Conservation (phyloP, 2,797 vertebrate species). For the Apogon hyalosoma region DNA sequence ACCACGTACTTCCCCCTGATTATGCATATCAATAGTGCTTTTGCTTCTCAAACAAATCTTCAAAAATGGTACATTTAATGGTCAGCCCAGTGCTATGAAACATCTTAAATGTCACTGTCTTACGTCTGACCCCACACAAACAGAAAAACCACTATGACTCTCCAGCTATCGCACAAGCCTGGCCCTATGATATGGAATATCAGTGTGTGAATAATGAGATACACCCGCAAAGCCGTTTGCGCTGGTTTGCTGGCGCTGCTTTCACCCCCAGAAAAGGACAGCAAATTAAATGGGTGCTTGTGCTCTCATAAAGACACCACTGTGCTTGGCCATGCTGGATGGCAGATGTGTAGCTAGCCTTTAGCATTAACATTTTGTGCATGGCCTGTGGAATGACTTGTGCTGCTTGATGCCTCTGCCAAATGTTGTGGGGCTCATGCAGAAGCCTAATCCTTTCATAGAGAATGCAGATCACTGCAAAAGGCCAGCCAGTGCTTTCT, state of each 20-base stretch:
- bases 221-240: constrained; percentile 67
- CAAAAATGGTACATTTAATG: constrained; percentile 53
- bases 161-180: constrained; percentile 51
- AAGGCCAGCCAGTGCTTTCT: constrained; percentile 41
- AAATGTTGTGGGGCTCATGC: constrained; percentile 60
- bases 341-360: constrained; percentile 79
- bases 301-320: constrained; percentile 75
- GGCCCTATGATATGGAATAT: constrained; percentile 73
- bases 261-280: constrained; percentile 58
- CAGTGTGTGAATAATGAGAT: constrained; percentile 73
- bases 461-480: constrained; percentile 48
- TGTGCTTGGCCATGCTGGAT: constrained; percentile 71
- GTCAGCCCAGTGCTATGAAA: constrained; percentile 43
- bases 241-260: constrained; percentile 47
- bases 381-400: constrained; percentile 58
- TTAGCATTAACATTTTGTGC: constrained; percentile 76
- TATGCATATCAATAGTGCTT: constrained; percentile 66
- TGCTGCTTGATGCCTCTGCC: constrained; percentile 67
- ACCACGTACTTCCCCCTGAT: constrained; percentile 68
- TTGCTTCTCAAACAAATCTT: constrained; percentile 52
- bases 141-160: constrained; percentile 60
- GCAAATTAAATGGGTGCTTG: constrained; percentile 75
- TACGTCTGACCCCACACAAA: constrained; percentile 53
- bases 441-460: constrained; percentile 50
- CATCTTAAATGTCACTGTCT: constrained; percentile 72